Conservation (phyloP, 2,888 invertebrate species). For the Bembecia ichneumoniformis region DNA sequence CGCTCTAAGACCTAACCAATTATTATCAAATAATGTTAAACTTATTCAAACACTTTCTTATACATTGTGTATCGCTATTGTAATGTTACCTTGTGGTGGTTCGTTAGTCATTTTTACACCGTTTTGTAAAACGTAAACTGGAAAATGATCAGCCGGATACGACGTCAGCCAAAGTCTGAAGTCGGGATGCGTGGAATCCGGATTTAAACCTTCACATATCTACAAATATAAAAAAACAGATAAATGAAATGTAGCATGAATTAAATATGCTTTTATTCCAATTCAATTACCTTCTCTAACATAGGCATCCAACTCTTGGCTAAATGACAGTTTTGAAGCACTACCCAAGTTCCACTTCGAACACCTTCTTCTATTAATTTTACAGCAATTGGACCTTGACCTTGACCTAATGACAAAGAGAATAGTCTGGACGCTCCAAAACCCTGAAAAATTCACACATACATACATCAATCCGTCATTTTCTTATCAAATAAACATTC, state of each 20-base stretch:
- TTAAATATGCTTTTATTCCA: background rate
- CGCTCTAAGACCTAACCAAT: conserved; percentile 73
- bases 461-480: background rate
- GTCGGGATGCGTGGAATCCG: conserved; percentile 89
- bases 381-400: conserved; percentile 92
- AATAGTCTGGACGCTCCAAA: conserved; percentile 82
- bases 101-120: conserved; percentile 98
- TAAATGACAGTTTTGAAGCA: conserved; percentile 95
- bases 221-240: conserved; percentile 30
- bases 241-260: background rate
- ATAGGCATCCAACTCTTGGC: conserved; percentile 96
- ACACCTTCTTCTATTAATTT: conserved; percentile 88
- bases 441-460: conserved; percentile 53
- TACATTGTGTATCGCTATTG: too few species aligned
- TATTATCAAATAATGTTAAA: too few species aligned
- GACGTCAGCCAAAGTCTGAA: conserved; percentile 96
- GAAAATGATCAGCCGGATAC: conserved; percentile 92
- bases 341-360: conserved; percentile 90
- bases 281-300: conserved; percentile 76
- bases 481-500: background rate
- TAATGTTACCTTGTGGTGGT: conserved; percentile 83
- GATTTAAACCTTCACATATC: conserved; percentile 86
- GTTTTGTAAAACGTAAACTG: conserved; percentile 91
- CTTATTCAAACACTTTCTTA: background rate
- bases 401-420: conserved; percentile 92